phyloP scores from a whole-genome alignment of 2,113 vertebrate species.

The Callionymus lyra region DNA sequence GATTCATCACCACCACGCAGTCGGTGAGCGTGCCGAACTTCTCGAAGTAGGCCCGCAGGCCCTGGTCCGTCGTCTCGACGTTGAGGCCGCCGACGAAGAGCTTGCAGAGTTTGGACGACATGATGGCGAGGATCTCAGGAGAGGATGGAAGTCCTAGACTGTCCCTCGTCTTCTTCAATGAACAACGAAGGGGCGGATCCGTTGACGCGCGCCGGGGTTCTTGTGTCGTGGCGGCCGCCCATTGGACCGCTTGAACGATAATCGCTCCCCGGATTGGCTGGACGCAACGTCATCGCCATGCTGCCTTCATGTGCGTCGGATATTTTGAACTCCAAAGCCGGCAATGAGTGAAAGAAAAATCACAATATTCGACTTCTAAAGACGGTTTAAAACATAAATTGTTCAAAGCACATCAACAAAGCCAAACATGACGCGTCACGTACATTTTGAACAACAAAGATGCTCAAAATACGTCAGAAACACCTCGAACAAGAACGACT shows the following conservation, averaged over 20 bases:
- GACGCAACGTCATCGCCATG: neutral
- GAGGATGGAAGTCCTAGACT: constrained; percentile 18
- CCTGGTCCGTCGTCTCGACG: constrained; percentile 86
- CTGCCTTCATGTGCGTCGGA: constrained; percentile 18
- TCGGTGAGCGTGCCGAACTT: constrained; percentile 74
- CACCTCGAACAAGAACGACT: no score
- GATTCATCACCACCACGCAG: constrained; percentile 60
- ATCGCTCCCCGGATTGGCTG: constrained; percentile 10
- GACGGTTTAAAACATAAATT: neutral
- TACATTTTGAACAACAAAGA: neutral
- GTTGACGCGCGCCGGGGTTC: constrained; percentile 3
- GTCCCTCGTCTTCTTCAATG: constrained; percentile 61
- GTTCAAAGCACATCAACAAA: neutral
- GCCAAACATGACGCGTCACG: neutral
- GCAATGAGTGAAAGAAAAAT: neutral
- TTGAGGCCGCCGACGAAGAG: constrained; percentile 94
- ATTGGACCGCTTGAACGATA: constrained; percentile 42
- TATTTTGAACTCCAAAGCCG: neutral
- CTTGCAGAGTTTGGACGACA: constrained; percentile 87
- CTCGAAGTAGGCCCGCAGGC: constrained; percentile 85
- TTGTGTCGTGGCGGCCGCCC: constrained; percentile 23
- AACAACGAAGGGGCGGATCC: constrained; percentile 32
- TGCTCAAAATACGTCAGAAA: no score
- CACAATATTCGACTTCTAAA: neutral
- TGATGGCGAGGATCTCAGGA: constrained; percentile 62